Evolutionary conservation across 2,113 vertebrate genomes (phyloP), one percentile per base, ranked within the genome.

Genomic region (Mugil cephalus): DNA sequence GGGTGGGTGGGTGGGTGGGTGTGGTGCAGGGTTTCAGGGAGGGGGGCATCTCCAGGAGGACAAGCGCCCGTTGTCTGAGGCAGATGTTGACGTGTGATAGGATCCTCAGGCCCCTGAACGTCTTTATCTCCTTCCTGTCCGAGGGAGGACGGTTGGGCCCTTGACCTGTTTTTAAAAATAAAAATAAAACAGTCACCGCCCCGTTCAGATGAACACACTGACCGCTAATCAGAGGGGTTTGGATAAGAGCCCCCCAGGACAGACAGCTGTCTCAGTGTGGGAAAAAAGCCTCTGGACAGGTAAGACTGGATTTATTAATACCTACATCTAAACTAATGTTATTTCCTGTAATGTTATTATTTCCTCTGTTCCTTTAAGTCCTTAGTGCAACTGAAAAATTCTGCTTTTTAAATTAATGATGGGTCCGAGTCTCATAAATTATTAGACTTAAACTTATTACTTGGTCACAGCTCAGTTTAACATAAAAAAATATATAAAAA

Each of bases 11-110:
- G n/a, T n/a, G n/a, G n/a, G n/a, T n/a, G n/a, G n/a, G n/a, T n/a
- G n/a, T n/a, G n/a, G n/a, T n/a, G n/a, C n/a, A n/a, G n/a, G n/a
- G n/a, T n/a, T 45, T 40, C 24, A 67, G 43, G 46, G 42, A 69
- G n/a, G 24, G 14, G 30, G 43, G 68, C 17, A 14, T 50, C 14
- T 55, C 42, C 47, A 36, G 4, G 7, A 14, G 42, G 35, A 43
- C 19, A 34, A 42, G 21, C 52, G 6, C 54, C 24, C 19, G 3
- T 12, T 6, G 1, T 43, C 15, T 19, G 7, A 69, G 14, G 21
- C 39, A 69, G 58, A 73, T 62, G 53, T 66, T n/a, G 40, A 53
- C 9, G 43, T 11, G 4, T 59, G 65, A 53, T 52, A 50, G 56
- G 10, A 19, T 69, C 56, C 15, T 4, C 24, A 45, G 0, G 8